Evolutionary conservation across 2,113 vertebrate species (phyloP).

Genomic region (Dipodomys ordii): DNA sequence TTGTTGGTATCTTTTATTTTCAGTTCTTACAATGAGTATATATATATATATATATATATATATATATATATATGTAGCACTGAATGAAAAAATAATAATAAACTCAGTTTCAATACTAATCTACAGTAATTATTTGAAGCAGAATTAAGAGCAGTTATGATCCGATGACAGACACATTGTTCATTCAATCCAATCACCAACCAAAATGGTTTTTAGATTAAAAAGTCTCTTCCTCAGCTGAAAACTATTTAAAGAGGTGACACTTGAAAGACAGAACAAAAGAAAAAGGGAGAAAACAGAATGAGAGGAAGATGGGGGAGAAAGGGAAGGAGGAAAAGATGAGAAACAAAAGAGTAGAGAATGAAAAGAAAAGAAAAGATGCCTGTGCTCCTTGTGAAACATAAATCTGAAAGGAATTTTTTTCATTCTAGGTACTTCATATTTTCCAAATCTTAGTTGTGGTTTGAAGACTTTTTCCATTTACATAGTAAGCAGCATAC

Average conservation of each 20-base stretch:
- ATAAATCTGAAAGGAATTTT: slow-evolving; percentile 10
- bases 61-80: background rate
- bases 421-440: background rate
- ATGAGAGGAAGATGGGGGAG: background rate
- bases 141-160: slow-evolving; percentile 32
- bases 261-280: too few relatives aligned
- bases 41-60: background rate
- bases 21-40: background rate
- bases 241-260: background rate
- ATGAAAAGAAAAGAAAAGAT: background rate
- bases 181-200: background rate
- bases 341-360: background rate
- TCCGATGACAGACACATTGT: slow-evolving; percentile 1
- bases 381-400: background rate
- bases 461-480: background rate
- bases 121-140: slow-evolving; percentile 19
- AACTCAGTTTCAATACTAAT: slow-evolving; percentile 36
- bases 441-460: slow-evolving; percentile 12
- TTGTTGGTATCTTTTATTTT: background rate
- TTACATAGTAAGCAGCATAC: background rate
- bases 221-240: background rate
- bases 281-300: too few relatives aligned
- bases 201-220: slow-evolving; percentile 18
- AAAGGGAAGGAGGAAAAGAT: background rate
- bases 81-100: slow-evolving; percentile 19